phyloP scores from a whole-genome alignment of 2,797 vertebrate species.

The Huso huso region DNA sequence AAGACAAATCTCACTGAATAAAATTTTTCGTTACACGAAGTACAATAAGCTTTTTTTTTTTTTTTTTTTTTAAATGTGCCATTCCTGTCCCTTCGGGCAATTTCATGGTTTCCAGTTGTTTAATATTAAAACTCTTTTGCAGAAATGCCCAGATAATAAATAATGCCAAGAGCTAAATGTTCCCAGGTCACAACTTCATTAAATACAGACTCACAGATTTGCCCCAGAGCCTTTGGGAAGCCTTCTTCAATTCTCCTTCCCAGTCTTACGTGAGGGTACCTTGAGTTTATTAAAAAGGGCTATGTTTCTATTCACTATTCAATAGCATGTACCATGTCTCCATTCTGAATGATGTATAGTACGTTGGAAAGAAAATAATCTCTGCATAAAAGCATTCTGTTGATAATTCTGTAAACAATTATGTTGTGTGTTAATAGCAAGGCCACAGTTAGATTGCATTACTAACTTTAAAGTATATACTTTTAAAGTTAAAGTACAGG shows the following conservation, averaged over 20 bases:
- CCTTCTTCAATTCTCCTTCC: slow-evolving; percentile 37
- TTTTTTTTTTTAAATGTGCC: slow-evolving; percentile 32
- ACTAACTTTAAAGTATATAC: too few species aligned
- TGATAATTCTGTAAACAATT: too few species aligned
- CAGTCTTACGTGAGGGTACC: slow-evolving; percentile 34
- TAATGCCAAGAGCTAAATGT: slow-evolving; percentile 37
- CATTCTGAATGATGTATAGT: not conserved
- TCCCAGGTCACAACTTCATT: slow-evolving; percentile 48
- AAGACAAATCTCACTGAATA: slow-evolving; percentile 28
- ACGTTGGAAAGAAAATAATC: too few species aligned
- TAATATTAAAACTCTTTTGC: slow-evolving; percentile 50
- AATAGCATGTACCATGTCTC: slow-evolving; percentile 17
- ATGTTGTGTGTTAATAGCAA: too few species aligned
- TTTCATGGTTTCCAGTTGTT: slow-evolving; percentile 42
- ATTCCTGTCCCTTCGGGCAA: slow-evolving; percentile 39
- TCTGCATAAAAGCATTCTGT: too few species aligned
- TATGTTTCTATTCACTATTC: slow-evolving; percentile 35
- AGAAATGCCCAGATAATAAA: slow-evolving; percentile 42
- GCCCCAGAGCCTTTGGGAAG: slow-evolving; percentile 34
- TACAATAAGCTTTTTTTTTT: slow-evolving; percentile 23
- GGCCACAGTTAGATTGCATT: too few species aligned
- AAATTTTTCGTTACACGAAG: slow-evolving; percentile 28
- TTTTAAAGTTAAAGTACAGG: too few species aligned
- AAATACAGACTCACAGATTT: slow-evolving; percentile 41
- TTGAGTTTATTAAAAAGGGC: slow-evolving; percentile 39